Conservation (phyloP, 2,113 vertebrate species). For the Semnornis frantzii region DNA sequence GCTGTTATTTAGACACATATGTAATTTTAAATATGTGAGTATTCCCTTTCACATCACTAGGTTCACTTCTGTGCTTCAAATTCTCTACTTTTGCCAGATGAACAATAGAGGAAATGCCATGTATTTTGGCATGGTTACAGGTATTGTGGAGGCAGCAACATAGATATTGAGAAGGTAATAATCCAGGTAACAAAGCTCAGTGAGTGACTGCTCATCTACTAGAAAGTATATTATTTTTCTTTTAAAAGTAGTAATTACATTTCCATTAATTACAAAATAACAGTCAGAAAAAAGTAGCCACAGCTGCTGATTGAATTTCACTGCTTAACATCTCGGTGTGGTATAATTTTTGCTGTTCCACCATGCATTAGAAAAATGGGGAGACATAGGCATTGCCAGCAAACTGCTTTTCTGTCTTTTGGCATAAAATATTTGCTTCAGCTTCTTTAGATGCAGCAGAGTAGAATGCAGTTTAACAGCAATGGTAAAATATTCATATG, state of each 20-base stretch:
- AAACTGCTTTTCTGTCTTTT: not conserved
- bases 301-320: not conserved
- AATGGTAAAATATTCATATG: not conserved
- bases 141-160: not conserved
- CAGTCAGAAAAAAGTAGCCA: not conserved
- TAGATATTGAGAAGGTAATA: not conserved
- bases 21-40: not conserved
- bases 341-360: not conserved
- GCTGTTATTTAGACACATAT: not conserved
- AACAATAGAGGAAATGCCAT: not conserved
- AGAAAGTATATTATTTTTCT: slow-evolving; percentile 5
- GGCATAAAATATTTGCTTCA: not conserved
- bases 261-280: slow-evolving; percentile 10
- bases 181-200: not conserved
- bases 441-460: not conserved
- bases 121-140: not conserved
- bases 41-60: not conserved
- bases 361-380: not conserved
- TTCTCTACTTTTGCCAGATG: not conserved
- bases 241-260: not conserved
- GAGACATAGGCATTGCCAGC: not conserved
- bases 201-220: not conserved
- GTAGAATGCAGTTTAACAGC: not conserved
- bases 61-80: not conserved
- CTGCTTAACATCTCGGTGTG: not conserved